Conservation (phyloP, 2,888 invertebrate genomes). For the Micoletzkya japonica region DNA sequence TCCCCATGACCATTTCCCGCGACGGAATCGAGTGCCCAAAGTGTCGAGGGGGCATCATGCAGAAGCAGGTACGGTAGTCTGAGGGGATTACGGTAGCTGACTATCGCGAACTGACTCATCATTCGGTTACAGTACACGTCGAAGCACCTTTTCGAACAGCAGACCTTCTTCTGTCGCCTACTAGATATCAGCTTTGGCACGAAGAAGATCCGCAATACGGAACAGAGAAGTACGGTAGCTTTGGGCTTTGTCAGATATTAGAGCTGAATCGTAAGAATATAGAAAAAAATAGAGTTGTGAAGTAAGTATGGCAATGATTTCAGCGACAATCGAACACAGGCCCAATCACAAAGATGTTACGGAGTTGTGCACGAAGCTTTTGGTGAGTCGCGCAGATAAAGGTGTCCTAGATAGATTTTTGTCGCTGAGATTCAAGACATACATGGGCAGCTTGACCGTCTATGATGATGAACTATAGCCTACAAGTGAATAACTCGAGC, state of each 20-base stretch:
- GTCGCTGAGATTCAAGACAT: no score
- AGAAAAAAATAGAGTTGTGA: neutral
- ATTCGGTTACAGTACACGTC: slow-evolving; percentile 41
- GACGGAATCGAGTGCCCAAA: slow-evolving; percentile 50
- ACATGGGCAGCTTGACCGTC: no score
- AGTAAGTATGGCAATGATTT: neutral
- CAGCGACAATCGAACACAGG: no score
- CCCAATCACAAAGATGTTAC: no score
- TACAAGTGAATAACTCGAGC: no score
- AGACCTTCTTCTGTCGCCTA: slow-evolving; percentile 49
- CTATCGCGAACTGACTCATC: neutral
- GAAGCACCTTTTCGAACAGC: slow-evolving; percentile 55
- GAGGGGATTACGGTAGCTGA: neutral
- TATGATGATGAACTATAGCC: no score
- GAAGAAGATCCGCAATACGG: slow-evolving; percentile 28
- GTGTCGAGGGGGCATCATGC: slow-evolving; percentile 48
- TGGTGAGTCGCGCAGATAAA: no score
- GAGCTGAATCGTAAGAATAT: neutral
- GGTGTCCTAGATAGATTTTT: no score
- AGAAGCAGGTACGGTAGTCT: slow-evolving; percentile 37
- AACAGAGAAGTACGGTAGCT: neutral
- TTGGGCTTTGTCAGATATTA: neutral
- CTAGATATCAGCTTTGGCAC: slow-evolving; percentile 44
- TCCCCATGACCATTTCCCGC: slow-evolving; percentile 9
- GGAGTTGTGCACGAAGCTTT: no score